These are phyloP conservation scores for Cyrtodaria siliqua DNA, from an alignment of 2,888 invertebrate species.

Conservation along the genomic window DNA sequence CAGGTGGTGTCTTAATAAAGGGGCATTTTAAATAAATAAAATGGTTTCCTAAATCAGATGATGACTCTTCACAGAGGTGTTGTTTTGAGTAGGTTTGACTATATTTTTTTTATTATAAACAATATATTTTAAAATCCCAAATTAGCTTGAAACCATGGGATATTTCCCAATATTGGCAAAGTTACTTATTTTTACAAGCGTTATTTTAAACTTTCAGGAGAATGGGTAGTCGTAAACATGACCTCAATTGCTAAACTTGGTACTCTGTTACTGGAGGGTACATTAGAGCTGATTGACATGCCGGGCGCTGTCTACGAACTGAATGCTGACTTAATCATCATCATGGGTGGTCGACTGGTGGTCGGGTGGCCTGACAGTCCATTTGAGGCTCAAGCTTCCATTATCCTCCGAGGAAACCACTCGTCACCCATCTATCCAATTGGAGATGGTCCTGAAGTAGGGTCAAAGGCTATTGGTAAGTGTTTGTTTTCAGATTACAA, in stretches of 20 bases:
- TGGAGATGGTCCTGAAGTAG: constrained; percentile 61
- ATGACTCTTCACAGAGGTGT: too few species aligned
- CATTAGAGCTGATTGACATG: constrained; percentile 62
- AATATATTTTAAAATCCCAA: too few species aligned
- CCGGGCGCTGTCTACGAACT: constrained; percentile 60
- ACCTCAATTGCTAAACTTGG: constrained; percentile 55
- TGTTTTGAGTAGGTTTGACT: too few species aligned
- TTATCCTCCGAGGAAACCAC: constrained; percentile 64
- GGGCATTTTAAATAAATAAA: too few species aligned
- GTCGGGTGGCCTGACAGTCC: constrained; percentile 69
- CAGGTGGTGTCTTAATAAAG: too few species aligned
- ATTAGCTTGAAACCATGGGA: too few species aligned
- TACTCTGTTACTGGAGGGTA: constrained; percentile 67
- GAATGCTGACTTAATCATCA: constrained; percentile 66
- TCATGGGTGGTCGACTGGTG: constrained; percentile 71
- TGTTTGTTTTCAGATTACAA: constrained; percentile 3
- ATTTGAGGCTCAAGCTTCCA: constrained; percentile 60
- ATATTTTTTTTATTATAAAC: too few species aligned
- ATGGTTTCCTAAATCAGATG: too few species aligned
- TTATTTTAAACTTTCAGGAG: constrained; percentile 51
- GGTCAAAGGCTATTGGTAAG: constrained; percentile 73
- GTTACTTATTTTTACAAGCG: too few species aligned
- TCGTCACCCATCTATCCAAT: constrained; percentile 44
- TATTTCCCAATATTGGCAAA: too few species aligned
- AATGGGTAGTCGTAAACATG: constrained; percentile 69